A percentile compares a stretch with the other conserved stretches of the same genome.
phyloP scores from a whole-genome alignment of 1,140 invertebrate species.

The Drosophila azteca region DNA sequence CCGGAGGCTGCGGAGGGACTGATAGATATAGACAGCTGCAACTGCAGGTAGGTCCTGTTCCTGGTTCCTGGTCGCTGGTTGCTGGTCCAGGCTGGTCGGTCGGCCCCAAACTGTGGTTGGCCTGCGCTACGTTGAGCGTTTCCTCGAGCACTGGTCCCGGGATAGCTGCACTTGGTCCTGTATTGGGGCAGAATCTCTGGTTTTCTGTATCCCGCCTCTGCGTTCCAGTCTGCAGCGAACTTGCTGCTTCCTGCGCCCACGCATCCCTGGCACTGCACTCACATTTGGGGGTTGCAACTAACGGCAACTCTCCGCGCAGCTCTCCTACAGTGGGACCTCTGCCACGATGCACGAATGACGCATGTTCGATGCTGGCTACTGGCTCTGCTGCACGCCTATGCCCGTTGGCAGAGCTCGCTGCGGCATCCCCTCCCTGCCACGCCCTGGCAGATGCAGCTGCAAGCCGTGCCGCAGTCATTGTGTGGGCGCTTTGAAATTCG shows the following conservation, averaged over 20 bases:
- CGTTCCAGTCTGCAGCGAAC: conserved; percentile 62
- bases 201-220: conserved; percentile 53
- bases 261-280: conserved; percentile 35
- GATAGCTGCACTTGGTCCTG: conserved; percentile 21
- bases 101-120: conserved; percentile 19
- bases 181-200: conserved; percentile 25
- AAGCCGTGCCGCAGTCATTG: conserved; percentile 58
- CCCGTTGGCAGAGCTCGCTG: conserved; percentile 55
- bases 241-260: conserved; percentile 8
- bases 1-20: too few relatives aligned
- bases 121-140: conserved; percentile 40
- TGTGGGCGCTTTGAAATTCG: conserved; percentile 70
- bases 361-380: neutral
- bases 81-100: neutral
- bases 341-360: neutral
- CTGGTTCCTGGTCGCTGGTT: too few relatives aligned
- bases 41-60: too few relatives aligned
- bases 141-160: conserved; percentile 41
- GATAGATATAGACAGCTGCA: too few relatives aligned
- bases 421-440: conserved; percentile 39
- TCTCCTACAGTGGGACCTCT: conserved; percentile 35
- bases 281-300: conserved; percentile 56
- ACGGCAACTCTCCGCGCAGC: neutral
- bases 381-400: conserved; percentile 59
- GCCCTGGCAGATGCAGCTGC: conserved; percentile 52